Base-by-base conservation (phyloP, 2,888 invertebrate species). In the Euclidia mi region DNA sequence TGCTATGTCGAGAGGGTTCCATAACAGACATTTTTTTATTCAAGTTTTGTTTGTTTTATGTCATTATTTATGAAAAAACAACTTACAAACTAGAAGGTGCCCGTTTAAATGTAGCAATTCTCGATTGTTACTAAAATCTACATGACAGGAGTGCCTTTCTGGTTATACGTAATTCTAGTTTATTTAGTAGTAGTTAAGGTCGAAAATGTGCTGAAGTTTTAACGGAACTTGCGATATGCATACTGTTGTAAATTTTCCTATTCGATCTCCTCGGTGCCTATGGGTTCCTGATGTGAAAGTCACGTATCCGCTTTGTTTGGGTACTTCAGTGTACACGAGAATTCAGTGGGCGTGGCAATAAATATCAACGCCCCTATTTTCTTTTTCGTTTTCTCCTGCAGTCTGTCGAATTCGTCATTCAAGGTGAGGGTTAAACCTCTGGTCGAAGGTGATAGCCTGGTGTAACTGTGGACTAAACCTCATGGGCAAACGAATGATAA, bases 1-100 rank as follows among this genome's bases (percentile, higher is more conserved):
- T 32, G n/a, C 11, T 32, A 11, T 11, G 2, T 11, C 3, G 12
- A 32, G 12, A 11, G 2, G 4, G 11, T 11, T n/a, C 2, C 0
- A 32, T 12, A 6, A 1, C 2, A 6, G 4, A 12, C 6, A 3
- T 3, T 32, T 32, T 32, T 32, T 32, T 3, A 11, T 32, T 12
- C 11, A 9, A n/a, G 11, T 32, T n/a, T 1, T 12, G 12, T 11
- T 65, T 61, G 42, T 56, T 50, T 37, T 18, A n/a, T 12, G 10
- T 12, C 25, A 18, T 38, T 28, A 2, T 47, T 18, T 17, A 2
- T 15, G 15, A 15, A 3, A 35, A 35, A 35, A n/a, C n/a, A n/a
- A n/a, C n/a, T n/a, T n/a, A n/a, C n/a, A n/a, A n/a, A n/a, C n/a
- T n/a, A n/a, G n/a, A n/a, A n/a, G n/a, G n/a, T 12, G 6, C 15